phyloP scores from a whole-genome alignment of 1,140 invertebrate genomes.

The Drosophila rufa region DNA sequence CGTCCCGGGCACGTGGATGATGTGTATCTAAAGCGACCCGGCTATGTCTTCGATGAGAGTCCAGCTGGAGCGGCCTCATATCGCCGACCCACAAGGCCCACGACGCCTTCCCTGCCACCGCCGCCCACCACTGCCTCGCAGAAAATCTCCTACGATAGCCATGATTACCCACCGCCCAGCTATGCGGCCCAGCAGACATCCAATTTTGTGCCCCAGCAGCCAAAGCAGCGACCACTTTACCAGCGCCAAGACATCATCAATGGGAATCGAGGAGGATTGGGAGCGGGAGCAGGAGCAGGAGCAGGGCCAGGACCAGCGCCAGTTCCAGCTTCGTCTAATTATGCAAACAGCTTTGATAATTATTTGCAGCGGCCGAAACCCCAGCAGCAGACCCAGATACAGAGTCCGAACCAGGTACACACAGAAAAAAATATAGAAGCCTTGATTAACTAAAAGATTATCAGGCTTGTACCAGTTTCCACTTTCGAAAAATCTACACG shows the following conservation, averaged over 20 bases:
- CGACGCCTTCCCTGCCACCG: slow-evolving; percentile 12
- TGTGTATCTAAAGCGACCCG: slow-evolving; percentile 73
- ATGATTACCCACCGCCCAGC: slow-evolving; percentile 82
- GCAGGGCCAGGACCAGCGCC: slow-evolving; percentile 25
- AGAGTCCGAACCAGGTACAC: slow-evolving; percentile 33
- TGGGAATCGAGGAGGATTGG: slow-evolving; percentile 51
- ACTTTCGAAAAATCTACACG: no score
- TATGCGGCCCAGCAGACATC: slow-evolving; percentile 77
- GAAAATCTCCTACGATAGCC: slow-evolving; percentile 82
- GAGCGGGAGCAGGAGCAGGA: no score
- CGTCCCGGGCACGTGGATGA: slow-evolving; percentile 47
- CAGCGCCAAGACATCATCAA: slow-evolving; percentile 70
- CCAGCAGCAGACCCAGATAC: slow-evolving; percentile 31
- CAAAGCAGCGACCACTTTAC: slow-evolving; percentile 56
- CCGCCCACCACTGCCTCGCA: slow-evolving; percentile 47
- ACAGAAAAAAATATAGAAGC: no score
- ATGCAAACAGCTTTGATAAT: slow-evolving; percentile 85
- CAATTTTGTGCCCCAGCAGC: slow-evolving; percentile 69
- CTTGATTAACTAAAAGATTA: no score
- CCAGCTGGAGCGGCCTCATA: slow-evolving; percentile 34
- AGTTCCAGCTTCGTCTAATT: slow-evolving; percentile 70
- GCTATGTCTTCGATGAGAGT: slow-evolving; percentile 78
- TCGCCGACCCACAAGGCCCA: slow-evolving; percentile 48
- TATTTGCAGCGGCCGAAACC: slow-evolving; percentile 74
- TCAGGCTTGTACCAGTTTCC: no score